Conservation (phyloP, 2,888 invertebrate genomes). For the Ennomos erosarius region DNA sequence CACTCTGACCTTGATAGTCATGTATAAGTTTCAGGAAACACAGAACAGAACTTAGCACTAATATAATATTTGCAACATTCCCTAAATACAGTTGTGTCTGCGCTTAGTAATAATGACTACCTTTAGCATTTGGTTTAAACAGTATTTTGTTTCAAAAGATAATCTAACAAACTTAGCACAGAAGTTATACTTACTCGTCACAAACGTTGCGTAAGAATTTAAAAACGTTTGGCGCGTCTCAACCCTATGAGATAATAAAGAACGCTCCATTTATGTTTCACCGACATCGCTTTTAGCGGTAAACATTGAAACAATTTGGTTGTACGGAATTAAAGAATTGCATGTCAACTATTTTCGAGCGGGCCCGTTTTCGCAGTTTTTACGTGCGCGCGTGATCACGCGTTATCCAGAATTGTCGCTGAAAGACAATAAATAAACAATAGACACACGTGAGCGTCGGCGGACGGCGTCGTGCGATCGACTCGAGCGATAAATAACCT, state of each 20-base stretch:
- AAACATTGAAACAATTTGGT: slow-evolving; percentile 31
- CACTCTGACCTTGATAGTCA: too few relatives aligned
- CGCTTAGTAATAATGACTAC: too few relatives aligned
- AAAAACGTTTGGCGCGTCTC: neutral
- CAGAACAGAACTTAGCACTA: too few relatives aligned
- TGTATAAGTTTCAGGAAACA: too few relatives aligned
- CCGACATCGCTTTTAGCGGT: slow-evolving; percentile 32
- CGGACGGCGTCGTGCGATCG: slow-evolving; percentile 42
- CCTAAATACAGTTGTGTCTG: too few relatives aligned
- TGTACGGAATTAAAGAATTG: slow-evolving; percentile 31
- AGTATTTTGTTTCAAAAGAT: too few relatives aligned
- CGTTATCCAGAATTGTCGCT: slow-evolving; percentile 30
- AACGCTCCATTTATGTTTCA: slow-evolving; percentile 28
- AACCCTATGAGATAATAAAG: slow-evolving; percentile 31
- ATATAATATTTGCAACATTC: too few relatives aligned
- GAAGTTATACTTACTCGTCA: too few relatives aligned
- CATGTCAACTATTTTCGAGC: slow-evolving; percentile 28
- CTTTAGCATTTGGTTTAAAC: too few relatives aligned
- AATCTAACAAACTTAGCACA: too few relatives aligned
- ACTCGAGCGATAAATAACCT: slow-evolving; percentile 54
- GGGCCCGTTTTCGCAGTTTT: slow-evolving; percentile 10
- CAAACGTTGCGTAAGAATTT: too few relatives aligned
- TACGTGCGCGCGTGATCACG: slow-evolving; percentile 27
- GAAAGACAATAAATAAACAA: slow-evolving; percentile 52
- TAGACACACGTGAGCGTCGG: slow-evolving; percentile 47